Percentiles rank a stretch among this genome's conserved stretches.
Evolutionary conservation across 2,113 vertebrate genomes (phyloP).

Genomic region (Erythrolamprus reginae): DNA sequence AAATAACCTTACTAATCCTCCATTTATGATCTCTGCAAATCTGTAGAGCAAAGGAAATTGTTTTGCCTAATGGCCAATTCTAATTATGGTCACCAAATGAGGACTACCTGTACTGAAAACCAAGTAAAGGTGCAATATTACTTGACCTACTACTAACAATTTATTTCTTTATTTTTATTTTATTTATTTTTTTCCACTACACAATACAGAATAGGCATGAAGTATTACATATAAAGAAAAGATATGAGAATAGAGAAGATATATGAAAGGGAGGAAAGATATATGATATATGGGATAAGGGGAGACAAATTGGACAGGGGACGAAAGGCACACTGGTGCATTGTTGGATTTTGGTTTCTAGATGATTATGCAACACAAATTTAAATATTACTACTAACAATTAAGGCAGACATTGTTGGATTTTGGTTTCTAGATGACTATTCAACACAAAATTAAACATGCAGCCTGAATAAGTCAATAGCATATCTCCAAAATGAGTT

Average conservation of each 20-base stretch:
- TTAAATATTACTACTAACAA: constrained; percentile 2
- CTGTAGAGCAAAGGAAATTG: constrained; percentile 41
- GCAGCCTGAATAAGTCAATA: neutral
- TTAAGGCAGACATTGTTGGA: neutral
- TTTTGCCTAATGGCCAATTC: neutral
- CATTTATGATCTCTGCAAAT: neutral
- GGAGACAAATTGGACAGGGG: too few species aligned
- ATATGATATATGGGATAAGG: too few species aligned
- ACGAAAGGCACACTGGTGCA: too few species aligned
- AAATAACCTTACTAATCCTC: neutral
- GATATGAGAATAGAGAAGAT: too few species aligned
- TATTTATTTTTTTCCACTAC: too few species aligned
- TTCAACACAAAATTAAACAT: neutral
- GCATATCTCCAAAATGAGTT: neutral
- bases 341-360: too few species aligned
- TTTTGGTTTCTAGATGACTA: neutral
- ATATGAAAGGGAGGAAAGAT: too few species aligned
- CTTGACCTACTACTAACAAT: constrained; percentile 21
- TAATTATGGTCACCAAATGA: neutral
- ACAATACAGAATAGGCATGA: too few species aligned
- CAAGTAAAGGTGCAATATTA: constrained; percentile 7
- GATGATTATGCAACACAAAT: too few species aligned
- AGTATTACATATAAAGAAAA: too few species aligned
- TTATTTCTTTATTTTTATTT: too few species aligned
- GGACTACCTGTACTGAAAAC: neutral